phyloP scores from a whole-genome alignment of 2,113 vertebrate genomes.

The Anser brachyrhynchus region DNA sequence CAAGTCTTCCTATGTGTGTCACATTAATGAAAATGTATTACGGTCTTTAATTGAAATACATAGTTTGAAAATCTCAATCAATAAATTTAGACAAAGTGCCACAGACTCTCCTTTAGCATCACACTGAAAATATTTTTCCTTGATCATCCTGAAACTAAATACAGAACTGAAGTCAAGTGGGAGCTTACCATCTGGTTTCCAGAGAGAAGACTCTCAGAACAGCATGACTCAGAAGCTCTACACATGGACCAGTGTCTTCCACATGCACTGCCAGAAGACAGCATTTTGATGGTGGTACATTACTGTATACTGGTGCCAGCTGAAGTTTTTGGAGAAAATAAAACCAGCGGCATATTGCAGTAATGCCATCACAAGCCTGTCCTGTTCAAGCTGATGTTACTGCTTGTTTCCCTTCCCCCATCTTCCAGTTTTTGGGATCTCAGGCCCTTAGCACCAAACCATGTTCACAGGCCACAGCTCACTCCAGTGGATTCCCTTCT shows the following conservation, averaged over 20 bases:
- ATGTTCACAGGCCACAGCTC: not conserved
- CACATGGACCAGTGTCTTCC: not conserved
- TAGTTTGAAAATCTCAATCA: not conserved
- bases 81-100: not conserved
- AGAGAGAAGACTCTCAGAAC: not conserved
- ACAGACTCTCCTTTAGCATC: not conserved
- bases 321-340: not conserved
- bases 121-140: not conserved
- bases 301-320: accelerated
- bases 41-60: not conserved
- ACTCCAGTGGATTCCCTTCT: not conserved
- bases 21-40: not conserved
- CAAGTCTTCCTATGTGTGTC: not conserved
- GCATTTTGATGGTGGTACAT: not conserved
- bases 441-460: not conserved
- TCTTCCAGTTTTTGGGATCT: not conserved
- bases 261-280: accelerated
- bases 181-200: not conserved
- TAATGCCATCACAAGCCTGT: not conserved
- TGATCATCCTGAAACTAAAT: not conserved
- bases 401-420: not conserved
- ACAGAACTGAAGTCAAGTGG: not conserved
- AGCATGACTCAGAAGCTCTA: not conserved
- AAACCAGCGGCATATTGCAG: not conserved
- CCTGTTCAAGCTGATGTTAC: not conserved